phyloP scores from a whole-genome alignment of 2,797 vertebrate species.

The Gambelia wislizenii region DNA sequence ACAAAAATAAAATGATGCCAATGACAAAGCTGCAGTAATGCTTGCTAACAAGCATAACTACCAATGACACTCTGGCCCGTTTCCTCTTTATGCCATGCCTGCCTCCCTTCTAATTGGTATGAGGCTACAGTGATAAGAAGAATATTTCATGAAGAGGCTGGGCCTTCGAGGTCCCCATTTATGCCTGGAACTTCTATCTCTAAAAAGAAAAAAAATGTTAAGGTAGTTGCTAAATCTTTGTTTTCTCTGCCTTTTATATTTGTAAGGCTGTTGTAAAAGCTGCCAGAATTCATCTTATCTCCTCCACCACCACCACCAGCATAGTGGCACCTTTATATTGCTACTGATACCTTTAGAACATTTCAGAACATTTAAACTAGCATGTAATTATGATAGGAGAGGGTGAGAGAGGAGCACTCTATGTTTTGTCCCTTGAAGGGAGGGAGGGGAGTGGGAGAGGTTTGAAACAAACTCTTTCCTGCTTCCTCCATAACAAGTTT shows the following conservation, averaged over 20 bases:
- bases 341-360: constrained; percentile 47
- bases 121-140: neutral
- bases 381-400: constrained; percentile 38
- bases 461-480: constrained; percentile 40
- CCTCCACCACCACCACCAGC: constrained; percentile 26
- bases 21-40: constrained; percentile 23
- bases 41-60: constrained; percentile 22
- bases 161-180: constrained; percentile 1
- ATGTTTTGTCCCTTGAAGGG: constrained; percentile 54
- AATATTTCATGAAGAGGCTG: neutral
- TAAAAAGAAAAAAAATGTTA: constrained; percentile 19
- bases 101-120: neutral
- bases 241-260: constrained; percentile 30
- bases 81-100: neutral
- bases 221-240: constrained; percentile 31
- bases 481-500: constrained; percentile 36
- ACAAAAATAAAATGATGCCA: constrained; percentile 14
- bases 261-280: constrained; percentile 24
- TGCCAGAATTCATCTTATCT: constrained; percentile 28
- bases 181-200: neutral
- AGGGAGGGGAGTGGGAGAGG: neutral
- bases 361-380: constrained; percentile 54
- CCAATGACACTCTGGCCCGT: neutral
- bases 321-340: constrained; percentile 25
- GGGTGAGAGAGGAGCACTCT: constrained; percentile 7